Evolutionary conservation across 2,113 vertebrate genomes (phyloP).

Genomic region (Oncorhynchus keta): DNA sequence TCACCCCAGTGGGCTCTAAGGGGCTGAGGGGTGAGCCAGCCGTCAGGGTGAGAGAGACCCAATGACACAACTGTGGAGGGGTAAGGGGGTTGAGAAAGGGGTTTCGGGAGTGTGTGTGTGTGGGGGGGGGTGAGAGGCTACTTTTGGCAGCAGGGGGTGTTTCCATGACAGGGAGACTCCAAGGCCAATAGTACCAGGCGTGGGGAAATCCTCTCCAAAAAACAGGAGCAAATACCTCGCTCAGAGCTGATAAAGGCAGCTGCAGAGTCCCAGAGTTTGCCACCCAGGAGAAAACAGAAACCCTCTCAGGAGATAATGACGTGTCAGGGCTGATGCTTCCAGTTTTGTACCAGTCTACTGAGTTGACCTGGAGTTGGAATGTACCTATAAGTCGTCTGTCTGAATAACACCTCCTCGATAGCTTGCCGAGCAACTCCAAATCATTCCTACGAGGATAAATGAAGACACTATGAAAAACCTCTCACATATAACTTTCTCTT

Average conservation of each 20-base stretch:
- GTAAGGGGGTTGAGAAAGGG: background rate
- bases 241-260: background rate
- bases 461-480: too few species aligned
- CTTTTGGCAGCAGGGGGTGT: background rate
- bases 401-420: too few species aligned
- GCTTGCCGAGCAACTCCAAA: too few species aligned
- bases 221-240: slow-evolving; percentile 54
- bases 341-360: too few species aligned
- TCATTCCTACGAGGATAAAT: too few species aligned
- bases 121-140: background rate
- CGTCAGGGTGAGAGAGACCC: background rate
- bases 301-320: background rate
- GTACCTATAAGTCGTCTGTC: too few species aligned
- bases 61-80: background rate
- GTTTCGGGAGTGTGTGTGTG: slow-evolving; percentile 5
- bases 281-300: too few species aligned
- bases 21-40: slow-evolving; percentile 39
- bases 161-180: slow-evolving; percentile 42
- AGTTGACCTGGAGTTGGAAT: too few species aligned
- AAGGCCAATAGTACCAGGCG: slow-evolving; percentile 56
- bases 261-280: slow-evolving; percentile 32
- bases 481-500: too few species aligned
- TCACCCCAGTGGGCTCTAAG: slow-evolving; percentile 5
- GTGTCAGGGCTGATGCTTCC: too few species aligned
- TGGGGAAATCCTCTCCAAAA: slow-evolving; percentile 70